Conservation (phyloP, 2,113 vertebrate genomes). For the Melanerpes formicivorus region DNA sequence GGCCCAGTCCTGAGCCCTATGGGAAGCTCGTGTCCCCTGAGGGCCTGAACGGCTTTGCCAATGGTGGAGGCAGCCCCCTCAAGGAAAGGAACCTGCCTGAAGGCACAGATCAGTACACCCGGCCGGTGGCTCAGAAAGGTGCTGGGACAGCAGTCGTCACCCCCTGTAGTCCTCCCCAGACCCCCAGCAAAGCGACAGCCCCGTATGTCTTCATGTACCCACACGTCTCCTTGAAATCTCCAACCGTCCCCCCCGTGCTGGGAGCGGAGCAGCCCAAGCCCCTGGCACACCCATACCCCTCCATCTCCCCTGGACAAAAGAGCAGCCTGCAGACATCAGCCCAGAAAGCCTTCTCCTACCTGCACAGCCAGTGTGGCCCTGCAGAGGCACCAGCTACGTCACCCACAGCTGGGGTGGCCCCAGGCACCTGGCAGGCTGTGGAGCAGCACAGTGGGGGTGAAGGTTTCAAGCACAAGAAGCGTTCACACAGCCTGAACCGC, state of each 20-base stretch:
- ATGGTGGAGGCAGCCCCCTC: slow-evolving; percentile 17
- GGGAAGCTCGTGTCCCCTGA: background rate
- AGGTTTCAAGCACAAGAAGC: slow-evolving; percentile 78
- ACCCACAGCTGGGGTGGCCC: background rate
- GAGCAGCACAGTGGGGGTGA: slow-evolving; percentile 28
- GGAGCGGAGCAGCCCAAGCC: slow-evolving; percentile 35
- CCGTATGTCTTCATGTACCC: slow-evolving; percentile 73
- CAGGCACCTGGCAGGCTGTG: background rate
- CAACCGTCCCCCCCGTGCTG: background rate
- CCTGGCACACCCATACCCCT: background rate
- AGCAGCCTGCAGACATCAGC: slow-evolving; percentile 30
- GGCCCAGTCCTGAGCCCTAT: background rate
- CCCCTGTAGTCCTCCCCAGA: slow-evolving; percentile 64
- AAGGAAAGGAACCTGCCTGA: slow-evolving; percentile 90
- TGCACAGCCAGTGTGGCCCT: slow-evolving; percentile 52
- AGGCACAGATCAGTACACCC: slow-evolving; percentile 81
- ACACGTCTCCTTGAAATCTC: slow-evolving; percentile 62
- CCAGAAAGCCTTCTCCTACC: slow-evolving; percentile 66
- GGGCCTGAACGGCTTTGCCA: slow-evolving; percentile 12
- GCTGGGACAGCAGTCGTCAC: background rate
- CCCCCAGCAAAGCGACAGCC: slow-evolving; percentile 57
- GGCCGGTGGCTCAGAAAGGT: slow-evolving; percentile 29
- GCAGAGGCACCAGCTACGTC: background rate
- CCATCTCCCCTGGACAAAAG: background rate
- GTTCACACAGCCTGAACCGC: slow-evolving; percentile 85